Conservation (phyloP, 2,888 invertebrate genomes). For the Eristalis arbustorum region DNA sequence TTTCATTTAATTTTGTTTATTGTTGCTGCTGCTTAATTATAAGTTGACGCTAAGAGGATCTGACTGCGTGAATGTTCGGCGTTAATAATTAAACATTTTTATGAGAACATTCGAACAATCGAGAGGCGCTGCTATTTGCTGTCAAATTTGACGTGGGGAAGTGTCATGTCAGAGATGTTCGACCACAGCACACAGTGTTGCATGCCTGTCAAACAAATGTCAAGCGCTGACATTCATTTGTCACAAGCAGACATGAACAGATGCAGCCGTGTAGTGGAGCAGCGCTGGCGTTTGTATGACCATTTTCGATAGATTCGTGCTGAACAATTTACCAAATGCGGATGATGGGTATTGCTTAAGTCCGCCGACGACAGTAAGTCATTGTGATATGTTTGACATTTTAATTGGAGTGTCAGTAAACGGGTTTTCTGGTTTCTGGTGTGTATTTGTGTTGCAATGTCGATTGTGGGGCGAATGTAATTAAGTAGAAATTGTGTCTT, state of each 20-base stretch:
- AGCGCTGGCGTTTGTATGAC: slow-evolving; percentile 19
- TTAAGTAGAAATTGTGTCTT: background rate
- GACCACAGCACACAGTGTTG: background rate
- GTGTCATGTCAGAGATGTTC: background rate
- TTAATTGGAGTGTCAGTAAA: slow-evolving; percentile 1
- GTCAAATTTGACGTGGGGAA: background rate
- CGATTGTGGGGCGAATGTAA: background rate
- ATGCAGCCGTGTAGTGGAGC: background rate
- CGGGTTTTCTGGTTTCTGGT: background rate
- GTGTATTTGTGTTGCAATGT: background rate
- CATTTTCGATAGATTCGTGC: slow-evolving; percentile 26
- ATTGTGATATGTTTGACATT: background rate
- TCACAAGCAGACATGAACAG: background rate
- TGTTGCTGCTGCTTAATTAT: background rate
- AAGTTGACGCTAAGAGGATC: background rate
- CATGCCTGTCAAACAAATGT: background rate
- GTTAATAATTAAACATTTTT: background rate
- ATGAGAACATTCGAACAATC: background rate
- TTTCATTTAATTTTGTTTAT: background rate
- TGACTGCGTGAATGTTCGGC: background rate
- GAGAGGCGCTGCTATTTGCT: background rate
- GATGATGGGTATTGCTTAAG: slow-evolving; percentile 6
- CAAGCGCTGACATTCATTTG: background rate
- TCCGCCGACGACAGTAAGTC: slow-evolving; percentile 28
- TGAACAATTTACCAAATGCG: slow-evolving; percentile 45